Percentiles rank a stretch among this genome's conserved stretches.
These are phyloP conservation scores for Scaptomyza montana DNA, from an alignment of 1,140 invertebrate species.

Conservation along the genomic window DNA sequence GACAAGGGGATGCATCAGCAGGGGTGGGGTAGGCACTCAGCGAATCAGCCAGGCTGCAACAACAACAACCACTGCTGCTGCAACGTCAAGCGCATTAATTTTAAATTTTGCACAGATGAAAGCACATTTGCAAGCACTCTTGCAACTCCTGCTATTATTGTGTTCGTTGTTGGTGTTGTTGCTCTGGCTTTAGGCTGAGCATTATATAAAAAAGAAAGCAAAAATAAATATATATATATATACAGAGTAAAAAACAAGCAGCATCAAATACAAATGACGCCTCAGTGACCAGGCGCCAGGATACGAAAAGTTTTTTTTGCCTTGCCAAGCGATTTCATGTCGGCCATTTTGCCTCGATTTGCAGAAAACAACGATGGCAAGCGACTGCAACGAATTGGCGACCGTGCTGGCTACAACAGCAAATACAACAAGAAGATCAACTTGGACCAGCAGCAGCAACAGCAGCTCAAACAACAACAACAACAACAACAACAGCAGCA, in stretches of 20 bases:
- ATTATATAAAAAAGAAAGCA: conserved; percentile 6
- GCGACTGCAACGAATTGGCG: conserved; percentile 86
- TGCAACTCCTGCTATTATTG: conserved; percentile 23
- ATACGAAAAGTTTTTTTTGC: conserved; percentile 52
- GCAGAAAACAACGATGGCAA: conserved; percentile 85
- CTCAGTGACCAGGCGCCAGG: conserved; percentile 31
- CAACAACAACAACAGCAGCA: conserved; percentile 83
- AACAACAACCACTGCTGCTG: conserved; percentile 10
- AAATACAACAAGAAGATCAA: conserved; percentile 88
- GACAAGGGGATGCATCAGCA: neutral
- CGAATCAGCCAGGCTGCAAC: conserved; percentile 25
- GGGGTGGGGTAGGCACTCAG: conserved; percentile 40
- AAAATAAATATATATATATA: conserved; percentile 15
- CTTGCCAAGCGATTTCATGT: conserved; percentile 61
- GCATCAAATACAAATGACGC: conserved; percentile 52
- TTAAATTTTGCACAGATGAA: conserved; percentile 74
- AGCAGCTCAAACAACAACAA: conserved; percentile 85
- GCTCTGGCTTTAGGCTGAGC: neutral
- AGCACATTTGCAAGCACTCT: conserved; percentile 45
- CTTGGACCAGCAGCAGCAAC: conserved; percentile 80
- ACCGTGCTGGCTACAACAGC: conserved; percentile 87
- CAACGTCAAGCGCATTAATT: conserved; percentile 65
- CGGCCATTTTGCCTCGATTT: conserved; percentile 62
- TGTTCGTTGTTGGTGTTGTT: conserved; percentile 26
- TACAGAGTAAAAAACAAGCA: conserved; percentile 33